These are phyloP conservation scores for Anagyrus pseudococci DNA, from an alignment of 2,888 invertebrate genomes.

Conservation along the genomic window DNA sequence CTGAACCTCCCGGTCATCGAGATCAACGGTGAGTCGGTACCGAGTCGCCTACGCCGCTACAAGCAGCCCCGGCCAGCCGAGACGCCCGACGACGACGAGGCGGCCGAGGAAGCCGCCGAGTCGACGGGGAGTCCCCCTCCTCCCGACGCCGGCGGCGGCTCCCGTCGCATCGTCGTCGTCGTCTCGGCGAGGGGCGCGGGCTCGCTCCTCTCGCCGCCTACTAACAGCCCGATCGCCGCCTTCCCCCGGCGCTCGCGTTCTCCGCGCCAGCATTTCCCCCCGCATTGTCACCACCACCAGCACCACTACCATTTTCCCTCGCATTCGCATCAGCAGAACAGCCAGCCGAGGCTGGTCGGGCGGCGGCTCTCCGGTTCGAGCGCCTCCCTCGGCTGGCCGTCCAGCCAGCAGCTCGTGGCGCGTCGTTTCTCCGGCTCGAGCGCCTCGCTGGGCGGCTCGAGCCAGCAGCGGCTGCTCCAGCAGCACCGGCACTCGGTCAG, in stretches of 20 bases:
- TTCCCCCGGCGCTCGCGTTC: neutral
- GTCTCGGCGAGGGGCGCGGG: constrained; percentile 16
- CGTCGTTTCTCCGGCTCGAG: too few relatives aligned
- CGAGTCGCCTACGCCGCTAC: neutral
- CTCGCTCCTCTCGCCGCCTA: constrained; percentile 24
- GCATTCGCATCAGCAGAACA: neutral
- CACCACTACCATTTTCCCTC: neutral
- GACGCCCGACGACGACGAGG: constrained; percentile 1
- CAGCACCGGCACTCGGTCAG: neutral
- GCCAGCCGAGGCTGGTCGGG: too few relatives aligned
- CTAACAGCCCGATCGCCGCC: neutral
- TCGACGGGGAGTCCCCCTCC: neutral
- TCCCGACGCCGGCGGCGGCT: neutral
- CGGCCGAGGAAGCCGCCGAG: too few relatives aligned
- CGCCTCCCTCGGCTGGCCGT: neutral
- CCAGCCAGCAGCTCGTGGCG: too few relatives aligned
- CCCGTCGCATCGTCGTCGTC: neutral
- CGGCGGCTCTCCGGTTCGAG: neutral
- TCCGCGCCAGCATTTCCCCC: neutral
- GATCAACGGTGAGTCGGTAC: constrained; percentile 49
- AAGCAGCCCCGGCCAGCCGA: constrained; percentile 7
- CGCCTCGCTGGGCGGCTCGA: too few relatives aligned
- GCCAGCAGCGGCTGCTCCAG: neutral
- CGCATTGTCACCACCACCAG: neutral
- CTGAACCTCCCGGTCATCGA: constrained; percentile 50